phyloP scores from a whole-genome alignment of 2,113 vertebrate genomes.

The Pelmatolapia mariae region DNA sequence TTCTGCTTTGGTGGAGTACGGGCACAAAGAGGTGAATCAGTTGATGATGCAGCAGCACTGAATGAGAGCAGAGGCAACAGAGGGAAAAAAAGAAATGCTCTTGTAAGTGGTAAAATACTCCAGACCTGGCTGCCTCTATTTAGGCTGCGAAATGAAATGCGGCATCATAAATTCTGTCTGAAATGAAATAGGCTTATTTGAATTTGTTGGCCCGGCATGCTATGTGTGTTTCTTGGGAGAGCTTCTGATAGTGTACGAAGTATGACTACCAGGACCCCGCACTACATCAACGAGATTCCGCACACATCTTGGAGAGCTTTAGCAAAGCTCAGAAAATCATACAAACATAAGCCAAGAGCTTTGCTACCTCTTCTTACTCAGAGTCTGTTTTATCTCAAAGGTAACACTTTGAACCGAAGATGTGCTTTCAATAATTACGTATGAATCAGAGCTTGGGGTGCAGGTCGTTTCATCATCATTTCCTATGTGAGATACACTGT shows the following conservation, averaged over 20 bases:
- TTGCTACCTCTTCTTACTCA: neutral
- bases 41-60: constrained; percentile 8
- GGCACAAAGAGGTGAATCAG: constrained; percentile 26
- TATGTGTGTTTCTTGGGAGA: constrained; percentile 17
- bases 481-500: neutral
- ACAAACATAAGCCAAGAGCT: neutral
- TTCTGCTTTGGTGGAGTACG: constrained; percentile 13
- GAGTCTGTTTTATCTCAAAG: neutral
- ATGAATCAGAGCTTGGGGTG: neutral
- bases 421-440: constrained; percentile 16
- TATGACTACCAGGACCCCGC: neutral
- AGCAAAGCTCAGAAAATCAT: neutral
- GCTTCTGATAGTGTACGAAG: constrained; percentile 7
- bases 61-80: neutral
- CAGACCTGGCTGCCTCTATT: neutral
- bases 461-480: constrained; percentile 6
- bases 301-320: neutral
- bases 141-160: constrained; percentile 14
- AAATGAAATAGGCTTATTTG: constrained; percentile 33
- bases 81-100: neutral
- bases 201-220: neutral
- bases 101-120: constrained; percentile 16
- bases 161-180: constrained; percentile 23
- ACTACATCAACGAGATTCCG: neutral
- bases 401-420: constrained; percentile 13